phyloP scores from a whole-genome alignment of 2,797 vertebrate species.

The Hippocampus kuda region DNA sequence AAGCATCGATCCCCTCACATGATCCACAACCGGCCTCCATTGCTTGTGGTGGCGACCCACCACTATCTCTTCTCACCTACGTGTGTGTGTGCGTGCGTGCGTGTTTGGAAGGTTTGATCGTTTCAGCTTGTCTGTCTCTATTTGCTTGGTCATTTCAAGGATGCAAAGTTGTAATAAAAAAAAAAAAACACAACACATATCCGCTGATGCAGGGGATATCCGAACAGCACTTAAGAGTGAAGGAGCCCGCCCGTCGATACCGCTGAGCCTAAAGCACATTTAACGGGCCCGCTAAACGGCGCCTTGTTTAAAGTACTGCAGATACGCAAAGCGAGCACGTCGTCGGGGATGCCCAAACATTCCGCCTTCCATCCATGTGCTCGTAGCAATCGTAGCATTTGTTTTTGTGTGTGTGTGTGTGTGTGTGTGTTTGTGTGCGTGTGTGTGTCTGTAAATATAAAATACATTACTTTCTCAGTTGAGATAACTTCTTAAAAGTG shows the following conservation, averaged over 20 bases:
- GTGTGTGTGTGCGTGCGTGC: constrained; percentile 5
- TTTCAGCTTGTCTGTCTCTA: constrained; percentile 25
- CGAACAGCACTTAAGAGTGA: constrained; percentile 56
- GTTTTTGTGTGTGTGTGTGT: not conserved
- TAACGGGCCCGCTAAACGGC: not conserved
- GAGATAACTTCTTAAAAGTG: too few species aligned
- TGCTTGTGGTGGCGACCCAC: not conserved
- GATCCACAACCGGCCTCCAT: constrained; percentile 24
- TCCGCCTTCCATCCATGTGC: not conserved
- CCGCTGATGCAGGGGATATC: constrained; percentile 53
- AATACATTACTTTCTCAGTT: too few species aligned
- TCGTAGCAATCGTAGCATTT: too few species aligned
- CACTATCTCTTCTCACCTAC: constrained; percentile 25
- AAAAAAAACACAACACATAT: constrained; percentile 37
- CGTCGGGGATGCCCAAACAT: not conserved
- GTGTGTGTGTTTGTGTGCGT: not conserved
- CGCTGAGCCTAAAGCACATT: constrained; percentile 4
- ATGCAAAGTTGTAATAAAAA: constrained; percentile 44
- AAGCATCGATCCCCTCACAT: constrained; percentile 7
- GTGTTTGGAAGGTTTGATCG: constrained; percentile 30
- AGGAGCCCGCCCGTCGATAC: constrained; percentile 30
- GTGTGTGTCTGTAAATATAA: too few species aligned
- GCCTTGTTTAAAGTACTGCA: not conserved
- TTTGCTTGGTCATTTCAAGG: constrained; percentile 49
- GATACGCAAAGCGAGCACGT: not conserved